Conservation (phyloP, 1,140 invertebrate species). For the Ectropis grisescens region DNA sequence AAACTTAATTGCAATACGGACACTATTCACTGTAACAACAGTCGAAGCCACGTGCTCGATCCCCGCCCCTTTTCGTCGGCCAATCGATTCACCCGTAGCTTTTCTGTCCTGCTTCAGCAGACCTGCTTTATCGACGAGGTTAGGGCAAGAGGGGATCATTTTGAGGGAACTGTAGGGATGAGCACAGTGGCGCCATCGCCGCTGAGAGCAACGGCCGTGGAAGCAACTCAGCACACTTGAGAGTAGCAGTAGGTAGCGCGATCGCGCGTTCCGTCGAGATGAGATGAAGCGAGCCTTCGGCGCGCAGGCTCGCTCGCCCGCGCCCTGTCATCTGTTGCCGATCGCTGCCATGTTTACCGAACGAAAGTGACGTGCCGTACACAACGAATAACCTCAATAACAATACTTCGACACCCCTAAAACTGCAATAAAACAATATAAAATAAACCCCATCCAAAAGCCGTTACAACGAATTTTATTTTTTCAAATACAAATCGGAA, state of each 20-base stretch:
- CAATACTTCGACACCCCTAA: slow-evolving; percentile 27
- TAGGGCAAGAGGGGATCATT: slow-evolving; percentile 48
- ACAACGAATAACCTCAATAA: slow-evolving; percentile 63
- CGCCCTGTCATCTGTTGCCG: slow-evolving; percentile 63
- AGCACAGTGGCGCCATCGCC: slow-evolving; percentile 63
- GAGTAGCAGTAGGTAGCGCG: slow-evolving; percentile 29
- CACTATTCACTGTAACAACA: slow-evolving; percentile 32
- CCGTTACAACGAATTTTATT: slow-evolving; percentile 43
- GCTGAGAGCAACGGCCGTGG: slow-evolving; percentile 1
- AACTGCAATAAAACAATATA: slow-evolving; percentile 25
- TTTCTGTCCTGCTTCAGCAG: slow-evolving; percentile 35
- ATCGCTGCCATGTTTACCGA: slow-evolving; percentile 64
- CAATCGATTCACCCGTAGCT: slow-evolving; percentile 51
- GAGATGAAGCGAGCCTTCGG: slow-evolving; percentile 47
- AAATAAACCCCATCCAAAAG: slow-evolving; percentile 21
- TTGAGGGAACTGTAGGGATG: slow-evolving; percentile 32
- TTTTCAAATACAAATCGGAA: slow-evolving; percentile 3
- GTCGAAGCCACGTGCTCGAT: slow-evolving; percentile 49
- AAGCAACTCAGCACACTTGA: slow-evolving; percentile 18
- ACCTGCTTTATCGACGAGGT: slow-evolving; percentile 51
- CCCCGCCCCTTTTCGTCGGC: slow-evolving; percentile 53
- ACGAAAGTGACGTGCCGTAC: slow-evolving; percentile 55
- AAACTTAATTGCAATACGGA: slow-evolving; percentile 23
- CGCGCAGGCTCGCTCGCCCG: slow-evolving; percentile 58
- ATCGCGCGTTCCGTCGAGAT: slow-evolving; percentile 41